Percentiles rank a stretch among this genome's conserved stretches.
Evolutionary conservation across 2,113 vertebrate species (phyloP).

Genomic region (Pygoscelis antarcticus): DNA sequence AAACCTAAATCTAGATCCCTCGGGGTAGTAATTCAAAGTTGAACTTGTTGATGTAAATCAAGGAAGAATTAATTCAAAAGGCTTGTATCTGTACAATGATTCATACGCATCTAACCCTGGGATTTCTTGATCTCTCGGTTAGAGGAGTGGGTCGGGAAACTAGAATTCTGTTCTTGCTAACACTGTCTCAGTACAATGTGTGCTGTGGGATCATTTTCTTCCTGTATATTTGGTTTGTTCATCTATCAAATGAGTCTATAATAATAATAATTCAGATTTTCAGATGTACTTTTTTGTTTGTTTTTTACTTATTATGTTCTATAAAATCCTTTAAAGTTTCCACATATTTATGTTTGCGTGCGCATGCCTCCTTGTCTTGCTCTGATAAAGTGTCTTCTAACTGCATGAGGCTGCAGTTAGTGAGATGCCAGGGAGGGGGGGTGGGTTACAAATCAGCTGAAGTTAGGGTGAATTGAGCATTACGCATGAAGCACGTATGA

Average conservation of each 20-base stretch:
- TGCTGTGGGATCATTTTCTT: neutral
- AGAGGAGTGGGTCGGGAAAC: neutral
- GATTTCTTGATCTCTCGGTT: neutral
- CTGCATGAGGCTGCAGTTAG: neutral
- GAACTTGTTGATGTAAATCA: neutral
- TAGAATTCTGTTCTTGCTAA: neutral
- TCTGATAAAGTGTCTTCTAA: neutral
- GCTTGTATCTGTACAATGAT: neutral
- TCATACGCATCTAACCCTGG: neutral
- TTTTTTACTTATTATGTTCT: neutral
- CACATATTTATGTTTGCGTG: neutral
- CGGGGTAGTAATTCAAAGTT: neutral
- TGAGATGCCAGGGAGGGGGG: neutral
- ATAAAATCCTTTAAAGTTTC: neutral
- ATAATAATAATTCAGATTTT: neutral
- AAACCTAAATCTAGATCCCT: neutral
- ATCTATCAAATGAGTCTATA: neutral
- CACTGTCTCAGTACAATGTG: neutral
- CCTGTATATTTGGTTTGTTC: neutral
- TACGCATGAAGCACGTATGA: accelerated
- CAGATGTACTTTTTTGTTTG: neutral
- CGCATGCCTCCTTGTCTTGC: neutral
- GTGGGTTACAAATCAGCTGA: neutral
- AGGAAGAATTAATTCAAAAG: conserved; percentile 5
- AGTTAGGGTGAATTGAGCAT: neutral